phyloP scores from a whole-genome alignment of 2,888 invertebrate species.

The Mimas tiliae region DNA sequence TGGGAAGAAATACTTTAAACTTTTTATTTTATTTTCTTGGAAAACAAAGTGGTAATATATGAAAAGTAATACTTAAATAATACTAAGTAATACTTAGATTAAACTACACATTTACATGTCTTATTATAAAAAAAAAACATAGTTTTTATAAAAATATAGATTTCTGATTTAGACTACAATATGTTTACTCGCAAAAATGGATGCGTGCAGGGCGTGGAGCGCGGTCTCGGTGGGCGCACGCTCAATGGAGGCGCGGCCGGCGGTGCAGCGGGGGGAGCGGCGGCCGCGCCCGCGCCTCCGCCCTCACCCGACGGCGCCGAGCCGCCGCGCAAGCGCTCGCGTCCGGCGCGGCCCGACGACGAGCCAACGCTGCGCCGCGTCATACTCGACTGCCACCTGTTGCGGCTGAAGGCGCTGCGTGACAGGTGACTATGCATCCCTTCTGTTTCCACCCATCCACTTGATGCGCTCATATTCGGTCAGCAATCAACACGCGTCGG shows the following conservation, averaged over 20 bases:
- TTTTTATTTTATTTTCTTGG: no score
- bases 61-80: no score
- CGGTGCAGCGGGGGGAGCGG: conserved; percentile 43
- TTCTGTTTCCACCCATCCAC: no score
- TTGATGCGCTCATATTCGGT: neutral
- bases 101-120: no score
- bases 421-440: conserved; percentile 77
- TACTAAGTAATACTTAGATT: no score
- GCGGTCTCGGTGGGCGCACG: conserved; percentile 54
- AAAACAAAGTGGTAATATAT: no score
- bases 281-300: conserved; percentile 49
- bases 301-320: conserved; percentile 52
- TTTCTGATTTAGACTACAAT: no score
- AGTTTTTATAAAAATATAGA: no score
- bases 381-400: conserved; percentile 89
- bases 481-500: conserved; percentile 31
- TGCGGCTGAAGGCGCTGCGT: conserved; percentile 87
- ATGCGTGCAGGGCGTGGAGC: conserved; percentile 69
- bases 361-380: conserved; percentile 84
- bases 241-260: conserved; percentile 47
- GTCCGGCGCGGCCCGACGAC: conserved; percentile 45
- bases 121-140: no score
- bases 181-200: no score
- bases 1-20: no score
- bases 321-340: conserved; percentile 65